Evolutionary conservation across 2,888 invertebrate genomes (phyloP), one percentile per base, ranked within the genome.

Genomic region (Latrodectus hesperus): DNA sequence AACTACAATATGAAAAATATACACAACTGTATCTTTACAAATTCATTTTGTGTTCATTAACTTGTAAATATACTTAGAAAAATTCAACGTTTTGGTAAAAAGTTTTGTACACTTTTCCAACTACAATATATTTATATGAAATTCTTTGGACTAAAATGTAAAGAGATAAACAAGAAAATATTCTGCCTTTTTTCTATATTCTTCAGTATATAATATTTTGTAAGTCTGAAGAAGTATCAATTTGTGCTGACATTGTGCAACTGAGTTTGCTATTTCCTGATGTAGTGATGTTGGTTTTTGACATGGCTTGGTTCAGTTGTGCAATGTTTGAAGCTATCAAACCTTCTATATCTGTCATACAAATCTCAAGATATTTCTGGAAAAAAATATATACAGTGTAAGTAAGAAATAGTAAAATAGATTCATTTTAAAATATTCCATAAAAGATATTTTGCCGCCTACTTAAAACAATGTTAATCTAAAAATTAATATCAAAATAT

Each of bases 151-250:
- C n/a, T 82, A 70, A 38, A 82, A 75, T 82, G 52, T 81, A 11
- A 53, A 75, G 74, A 67, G 52, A 53, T 55, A 73, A 81, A 67
- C 81, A 67, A 67, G 53, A 16, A 67, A 55, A 74, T 17, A 52
- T 51, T 51, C 12, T 17, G 60, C 16, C 2, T 65, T 65, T 78
- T 1, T 38, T 6, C 38, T 38, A 38, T 38, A 26, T 52, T 16
- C 22, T 53, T 85, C 68, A 88, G 75, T 82, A 89, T 77, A 72
- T 65, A 38, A 86, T 78, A 82, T 89, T 82, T 71, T 85, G 85
- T 14, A 89, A 71, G 65, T 89, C 89, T 12, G 75, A 71, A 38
- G 85, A 51, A 4, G 75, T 53, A 70, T 89, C 89, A 11, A 67
- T 74, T 68, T 82, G 82, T 38, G 70, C 83, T 17, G 87, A 22